These are phyloP conservation scores for Cassiopea andromeda DNA, from an alignment of 30 jellyfish, hydroid and myxozoan genomes.

Conservation along the genomic window DNA sequence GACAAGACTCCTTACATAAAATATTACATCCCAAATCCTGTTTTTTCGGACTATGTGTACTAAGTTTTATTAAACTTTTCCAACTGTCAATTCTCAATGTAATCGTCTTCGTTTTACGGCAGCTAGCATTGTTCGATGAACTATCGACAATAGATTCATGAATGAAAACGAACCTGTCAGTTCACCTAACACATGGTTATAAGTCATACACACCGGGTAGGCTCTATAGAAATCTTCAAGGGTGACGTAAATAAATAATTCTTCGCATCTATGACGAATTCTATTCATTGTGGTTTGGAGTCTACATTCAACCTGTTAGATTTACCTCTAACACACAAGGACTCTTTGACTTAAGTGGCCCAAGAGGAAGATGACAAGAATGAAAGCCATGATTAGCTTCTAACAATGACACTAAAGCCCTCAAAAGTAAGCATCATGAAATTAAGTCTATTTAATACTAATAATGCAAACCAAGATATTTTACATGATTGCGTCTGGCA, in stretches of 20 bases:
- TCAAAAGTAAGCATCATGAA: too few relatives aligned
- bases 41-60: not conserved
- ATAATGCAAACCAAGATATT: too few relatives aligned
- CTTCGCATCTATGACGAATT: not conserved
- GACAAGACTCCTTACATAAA: too few relatives aligned
- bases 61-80: not conserved
- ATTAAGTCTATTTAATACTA: too few relatives aligned
- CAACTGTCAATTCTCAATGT: not conserved
- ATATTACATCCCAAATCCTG: too few relatives aligned
- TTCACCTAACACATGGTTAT: not conserved
- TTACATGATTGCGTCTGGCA: too few relatives aligned
- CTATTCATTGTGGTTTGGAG: not conserved
- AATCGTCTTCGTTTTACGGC: not conserved
- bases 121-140: not conserved
- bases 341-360: not conserved
- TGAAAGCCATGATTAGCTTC: not conserved
- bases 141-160: slow-evolving; percentile 25
- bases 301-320: not conserved
- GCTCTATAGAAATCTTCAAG: not conserved
- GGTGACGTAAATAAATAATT: not conserved
- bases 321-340: not conserved
- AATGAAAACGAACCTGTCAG: slow-evolving; percentile 45
- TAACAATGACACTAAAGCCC: too few relatives aligned
- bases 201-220: not conserved
- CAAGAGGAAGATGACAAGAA: slow-evolving; percentile 4